Evolutionary conservation across 2,113 vertebrate genomes (phyloP).

Genomic region (Paralichthys olivaceus): DNA sequence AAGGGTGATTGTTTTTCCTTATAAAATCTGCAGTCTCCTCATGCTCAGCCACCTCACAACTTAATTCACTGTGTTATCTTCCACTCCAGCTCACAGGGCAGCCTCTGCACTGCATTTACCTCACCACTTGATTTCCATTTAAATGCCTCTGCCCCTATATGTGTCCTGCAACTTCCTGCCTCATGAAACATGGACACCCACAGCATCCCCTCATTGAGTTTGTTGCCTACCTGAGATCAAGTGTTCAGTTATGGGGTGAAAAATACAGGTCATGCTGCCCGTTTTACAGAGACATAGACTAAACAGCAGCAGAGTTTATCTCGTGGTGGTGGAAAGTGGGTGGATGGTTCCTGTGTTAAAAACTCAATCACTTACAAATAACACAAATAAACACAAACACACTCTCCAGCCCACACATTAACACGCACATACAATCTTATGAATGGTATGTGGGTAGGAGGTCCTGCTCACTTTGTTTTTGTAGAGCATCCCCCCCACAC

Average conservation of each 20-base stretch:
- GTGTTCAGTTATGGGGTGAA: slow-evolving; percentile 53
- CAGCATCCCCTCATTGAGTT: slow-evolving; percentile 5
- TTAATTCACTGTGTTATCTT: slow-evolving; percentile 22
- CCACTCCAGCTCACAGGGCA: slow-evolving; percentile 27
- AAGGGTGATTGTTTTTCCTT: too few species aligned
- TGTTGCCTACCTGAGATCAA: slow-evolving; percentile 61
- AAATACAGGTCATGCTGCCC: slow-evolving; percentile 30
- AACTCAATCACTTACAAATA: not conserved
- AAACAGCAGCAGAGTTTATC: slow-evolving; percentile 40
- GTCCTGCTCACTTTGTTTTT: slow-evolving; percentile 67
- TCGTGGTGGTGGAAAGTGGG: slow-evolving; percentile 19
- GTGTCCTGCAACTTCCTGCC: slow-evolving; percentile 23
- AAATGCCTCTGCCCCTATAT: slow-evolving; percentile 37
- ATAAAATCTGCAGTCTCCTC: slow-evolving; percentile 17
- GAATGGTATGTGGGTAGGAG: slow-evolving; percentile 74
- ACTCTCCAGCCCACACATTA: slow-evolving; percentile 34
- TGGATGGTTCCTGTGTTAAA: slow-evolving; percentile 41
- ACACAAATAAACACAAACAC: slow-evolving; percentile 31
- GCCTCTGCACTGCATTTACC: slow-evolving; percentile 43
- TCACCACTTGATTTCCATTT: slow-evolving; percentile 55
- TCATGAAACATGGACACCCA: slow-evolving; percentile 17
- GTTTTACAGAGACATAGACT: slow-evolving; percentile 32
- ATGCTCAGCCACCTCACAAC: not conserved
- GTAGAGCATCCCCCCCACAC: slow-evolving; percentile 34
- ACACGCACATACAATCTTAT: slow-evolving; percentile 53